Evolutionary conservation across 2,113 vertebrate species (phyloP), one percentile per base, ranked within the genome.

Genomic region (Bufo bufo): DNA sequence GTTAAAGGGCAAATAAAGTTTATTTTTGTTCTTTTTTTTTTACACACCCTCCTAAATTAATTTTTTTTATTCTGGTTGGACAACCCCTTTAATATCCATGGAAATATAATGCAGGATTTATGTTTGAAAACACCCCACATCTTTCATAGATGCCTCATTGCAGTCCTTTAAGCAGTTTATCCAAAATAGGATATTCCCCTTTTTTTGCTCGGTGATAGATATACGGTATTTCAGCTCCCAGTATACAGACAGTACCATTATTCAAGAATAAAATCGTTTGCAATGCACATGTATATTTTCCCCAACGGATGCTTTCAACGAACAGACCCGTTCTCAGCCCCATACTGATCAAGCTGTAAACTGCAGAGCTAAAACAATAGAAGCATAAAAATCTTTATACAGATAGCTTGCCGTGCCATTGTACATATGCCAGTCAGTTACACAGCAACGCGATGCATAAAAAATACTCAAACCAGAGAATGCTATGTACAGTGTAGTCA

Each of bases 391-490:
- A 78, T 56, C 77, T 54, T 78, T 56, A 3, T 23, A 78, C 50
- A 78, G 56, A 54, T 23, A 54, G 49, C 20, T 6, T 14, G 77
- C 23, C 49, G 20, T 23, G 20, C 50, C 77, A 54, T 56, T 78
- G 77, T 78, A 56, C 56, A 47, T 56, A 50, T 78, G 77, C 50
- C 77, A 56, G 50, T 20, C n/a, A 23, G 77, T 78, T 78, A 78
- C 77, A 78, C 77, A 77, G 75, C 75, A 52, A 77, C 47, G 17
- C 52, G 72, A 14, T 74, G 11, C 71, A 74, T 43, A 75, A 45
- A 75, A 17, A 54, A 77, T 49, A 77, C 47, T 43, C 43, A 8
- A 3, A 77, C 1, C 19, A 77, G 10, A 77, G 49, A 54, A 77
- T 8, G 20, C 19, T 54, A 77, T 23, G 77, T 56, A 78, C 50